Conservation (phyloP, 2,797 vertebrate genomes). For the Botia kubotai region DNA sequence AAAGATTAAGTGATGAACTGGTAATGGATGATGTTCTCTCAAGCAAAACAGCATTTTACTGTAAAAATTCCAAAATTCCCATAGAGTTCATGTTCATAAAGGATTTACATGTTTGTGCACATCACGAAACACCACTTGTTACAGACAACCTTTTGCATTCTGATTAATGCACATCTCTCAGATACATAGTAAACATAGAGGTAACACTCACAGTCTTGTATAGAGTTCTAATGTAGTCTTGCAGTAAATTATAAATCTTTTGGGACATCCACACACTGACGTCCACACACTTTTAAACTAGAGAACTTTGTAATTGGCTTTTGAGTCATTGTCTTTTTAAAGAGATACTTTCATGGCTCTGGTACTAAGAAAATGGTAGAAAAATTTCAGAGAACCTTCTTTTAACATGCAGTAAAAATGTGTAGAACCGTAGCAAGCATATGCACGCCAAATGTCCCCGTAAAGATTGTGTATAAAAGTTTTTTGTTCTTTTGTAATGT, state of each 20-base stretch:
- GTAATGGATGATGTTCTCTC: too few relatives aligned
- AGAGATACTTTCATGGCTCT: constrained; percentile 8
- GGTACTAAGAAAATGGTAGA: neutral
- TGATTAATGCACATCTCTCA: constrained; percentile 17
- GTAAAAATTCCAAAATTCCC: neutral
- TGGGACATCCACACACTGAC: neutral
- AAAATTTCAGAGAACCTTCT: neutral
- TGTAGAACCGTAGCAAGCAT: constrained; percentile 3
- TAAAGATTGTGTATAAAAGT: neutral
- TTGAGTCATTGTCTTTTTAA: constrained; percentile 17
- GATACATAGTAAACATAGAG: constrained; percentile 7
- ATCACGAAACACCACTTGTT: constrained; percentile 25
- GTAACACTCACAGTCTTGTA: constrained; percentile 21
- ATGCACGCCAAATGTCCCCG: neutral
- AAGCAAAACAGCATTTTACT: neutral
- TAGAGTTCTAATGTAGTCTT: constrained; percentile 2
- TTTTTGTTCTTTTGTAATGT: neutral
- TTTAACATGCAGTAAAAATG: constrained; percentile 12
- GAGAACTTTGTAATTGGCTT: constrained; percentile 11
- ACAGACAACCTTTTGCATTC: constrained; percentile 35
- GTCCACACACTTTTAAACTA: constrained; percentile 11
- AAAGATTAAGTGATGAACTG: too few relatives aligned
- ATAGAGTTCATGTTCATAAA: neutral
- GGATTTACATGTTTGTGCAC: constrained; percentile 28
- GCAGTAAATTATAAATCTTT: constrained; percentile 4